Conservation (phyloP, 2,113 vertebrate genomes). For the human (Homo sapiens) region DNA sequence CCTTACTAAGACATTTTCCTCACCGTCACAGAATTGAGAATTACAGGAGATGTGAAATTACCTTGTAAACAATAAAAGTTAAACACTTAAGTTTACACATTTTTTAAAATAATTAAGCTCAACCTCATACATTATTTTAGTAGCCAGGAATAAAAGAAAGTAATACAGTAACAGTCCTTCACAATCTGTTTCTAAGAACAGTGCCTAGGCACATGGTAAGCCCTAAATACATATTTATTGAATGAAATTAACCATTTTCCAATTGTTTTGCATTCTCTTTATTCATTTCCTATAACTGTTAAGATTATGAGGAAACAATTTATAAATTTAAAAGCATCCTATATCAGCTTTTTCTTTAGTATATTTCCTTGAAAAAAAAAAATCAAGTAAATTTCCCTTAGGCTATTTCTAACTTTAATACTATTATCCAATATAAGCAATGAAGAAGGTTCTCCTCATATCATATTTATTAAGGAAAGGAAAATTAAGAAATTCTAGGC, state of each 20-base stretch:
- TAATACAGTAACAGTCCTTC: background rate
- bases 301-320: background rate
- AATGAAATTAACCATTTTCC: slow-evolving; percentile 13
- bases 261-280: background rate
- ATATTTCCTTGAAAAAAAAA: background rate
- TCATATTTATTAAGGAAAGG: slow-evolving; percentile 1
- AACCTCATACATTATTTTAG: slow-evolving; percentile 18
- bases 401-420: slow-evolving; percentile 8
- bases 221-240: background rate
- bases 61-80: background rate
- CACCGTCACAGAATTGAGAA: background rate
- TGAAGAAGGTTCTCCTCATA: background rate
- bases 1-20: slow-evolving; percentile 5
- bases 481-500: background rate
- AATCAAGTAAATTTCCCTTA: background rate
- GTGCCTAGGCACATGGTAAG: background rate
- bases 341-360: slow-evolving; percentile 13
- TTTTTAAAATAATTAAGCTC: background rate
- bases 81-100: background rate
- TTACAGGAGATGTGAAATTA: slow-evolving; percentile 5
- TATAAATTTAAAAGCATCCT: slow-evolving; percentile 22
- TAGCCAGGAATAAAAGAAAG: slow-evolving; percentile 12
- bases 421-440: slow-evolving; percentile 14
- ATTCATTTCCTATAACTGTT: slow-evolving; percentile 21
- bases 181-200: background rate